These are phyloP conservation scores for Leuciscus waleckii DNA, from an alignment of 2,797 vertebrate species.

Conservation along the genomic window DNA sequence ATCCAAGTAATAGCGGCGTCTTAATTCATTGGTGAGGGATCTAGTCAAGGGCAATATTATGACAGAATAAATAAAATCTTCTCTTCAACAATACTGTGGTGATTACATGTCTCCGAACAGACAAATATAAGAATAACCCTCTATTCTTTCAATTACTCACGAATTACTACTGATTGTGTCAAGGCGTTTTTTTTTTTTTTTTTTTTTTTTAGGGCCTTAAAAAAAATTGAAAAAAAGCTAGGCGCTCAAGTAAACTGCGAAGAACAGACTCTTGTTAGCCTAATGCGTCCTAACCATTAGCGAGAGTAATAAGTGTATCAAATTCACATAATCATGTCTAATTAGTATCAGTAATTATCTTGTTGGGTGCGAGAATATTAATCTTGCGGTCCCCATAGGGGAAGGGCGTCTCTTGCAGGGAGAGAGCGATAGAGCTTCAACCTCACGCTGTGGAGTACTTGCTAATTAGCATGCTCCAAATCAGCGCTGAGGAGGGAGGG, in stretches of 20 bases:
- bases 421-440: constrained; percentile 79
- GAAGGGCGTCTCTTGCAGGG: constrained; percentile 80
- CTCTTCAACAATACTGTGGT: constrained; percentile 62
- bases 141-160: constrained; percentile 63
- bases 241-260: constrained; percentile 79
- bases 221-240: too few relatives aligned
- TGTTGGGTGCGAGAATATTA: constrained; percentile 95
- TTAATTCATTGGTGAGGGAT: constrained; percentile 49
- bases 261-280: constrained; percentile 85
- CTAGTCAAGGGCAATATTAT: constrained; percentile 60
- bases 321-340: constrained; percentile 98
- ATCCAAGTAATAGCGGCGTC: constrained; percentile 40
- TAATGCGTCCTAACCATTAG: constrained; percentile 89
- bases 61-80: constrained; percentile 61
- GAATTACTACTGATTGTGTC: constrained; percentile 63
- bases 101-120: constrained; percentile 54
- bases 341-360: constrained; percentile 99
- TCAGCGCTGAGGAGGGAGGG: constrained; percentile 72
- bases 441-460: constrained; percentile 78
- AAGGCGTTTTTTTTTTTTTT: constrained; percentile 42
- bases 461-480: constrained; percentile 83
- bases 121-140: constrained; percentile 60
- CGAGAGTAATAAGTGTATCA: constrained; percentile 94
- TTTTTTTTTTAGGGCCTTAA: too few relatives aligned
- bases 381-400: constrained; percentile 89